These are phyloP conservation scores for Myanophis thanlyinensis DNA, from an alignment of 2,113 vertebrate species.

Conservation along the genomic window DNA sequence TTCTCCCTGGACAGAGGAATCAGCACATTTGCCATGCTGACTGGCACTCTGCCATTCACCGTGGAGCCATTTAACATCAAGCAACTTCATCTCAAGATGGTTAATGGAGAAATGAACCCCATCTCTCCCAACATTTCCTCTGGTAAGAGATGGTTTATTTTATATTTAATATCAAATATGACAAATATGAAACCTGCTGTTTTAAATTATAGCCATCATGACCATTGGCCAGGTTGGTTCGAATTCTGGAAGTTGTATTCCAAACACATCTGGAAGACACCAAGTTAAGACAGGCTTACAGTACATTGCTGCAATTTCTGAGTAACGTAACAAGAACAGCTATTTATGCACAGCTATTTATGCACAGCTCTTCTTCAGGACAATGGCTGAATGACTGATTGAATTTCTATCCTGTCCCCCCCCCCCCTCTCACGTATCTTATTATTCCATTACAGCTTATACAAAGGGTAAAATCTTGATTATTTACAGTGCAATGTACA, in stretches of 20 bases:
- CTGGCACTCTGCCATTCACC: slow-evolving; percentile 75
- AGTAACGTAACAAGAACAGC: not conserved
- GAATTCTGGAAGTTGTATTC: not conserved
- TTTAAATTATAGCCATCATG: not conserved
- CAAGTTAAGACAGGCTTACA: not conserved
- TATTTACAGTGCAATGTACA: too few species aligned
- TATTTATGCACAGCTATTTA: not conserved
- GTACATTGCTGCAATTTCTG: not conserved
- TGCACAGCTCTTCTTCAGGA: not conserved
- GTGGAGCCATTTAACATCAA: slow-evolving; percentile 85
- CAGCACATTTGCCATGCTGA: slow-evolving; percentile 83
- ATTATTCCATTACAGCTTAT: too few species aligned
- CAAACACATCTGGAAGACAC: not conserved
- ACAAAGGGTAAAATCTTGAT: too few species aligned
- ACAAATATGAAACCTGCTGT: not conserved
- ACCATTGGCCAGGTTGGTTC: not conserved
- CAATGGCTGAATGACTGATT: not conserved
- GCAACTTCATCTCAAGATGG: slow-evolving; percentile 82
- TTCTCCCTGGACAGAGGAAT: slow-evolving; percentile 70
- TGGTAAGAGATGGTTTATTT: slow-evolving; percentile 61
- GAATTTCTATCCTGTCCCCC: not conserved
- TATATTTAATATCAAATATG: not conserved
- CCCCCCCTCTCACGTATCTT: too few species aligned
- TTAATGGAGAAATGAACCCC: slow-evolving; percentile 76
- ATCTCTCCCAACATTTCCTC: slow-evolving; percentile 78